Evolutionary conservation across 92 coral and sea anemone genomes (phyloP).

Genomic region (Desmophyllum pertusum): DNA sequence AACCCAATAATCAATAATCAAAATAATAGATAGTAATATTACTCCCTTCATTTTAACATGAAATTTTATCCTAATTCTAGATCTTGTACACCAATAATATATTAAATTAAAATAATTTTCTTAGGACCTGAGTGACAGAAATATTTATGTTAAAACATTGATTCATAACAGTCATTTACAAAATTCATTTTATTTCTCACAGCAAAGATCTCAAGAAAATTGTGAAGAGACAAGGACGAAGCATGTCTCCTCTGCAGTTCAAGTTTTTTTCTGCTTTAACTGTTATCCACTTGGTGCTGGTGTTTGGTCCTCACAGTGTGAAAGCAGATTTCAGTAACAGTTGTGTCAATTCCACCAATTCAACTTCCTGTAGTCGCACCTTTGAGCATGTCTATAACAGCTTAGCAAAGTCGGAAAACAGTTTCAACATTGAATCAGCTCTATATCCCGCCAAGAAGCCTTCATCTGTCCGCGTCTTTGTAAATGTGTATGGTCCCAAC

Average conservation of each 20-base stretch:
- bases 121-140: no score
- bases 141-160: no score
- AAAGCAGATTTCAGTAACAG: neutral
- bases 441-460: conserved; percentile 11
- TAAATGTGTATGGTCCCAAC: neutral
- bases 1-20: no score
- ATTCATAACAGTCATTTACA: no score
- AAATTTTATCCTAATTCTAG: no score
- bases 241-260: neutral
- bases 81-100: no score
- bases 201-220: no score
- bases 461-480: conserved; percentile 6
- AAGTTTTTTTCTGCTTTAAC: no score
- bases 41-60: no score
- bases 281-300: neutral
- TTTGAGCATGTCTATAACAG: conserved; percentile 9
- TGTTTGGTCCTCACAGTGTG: neutral
- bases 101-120: no score
- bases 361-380: neutral
- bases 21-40: no score
- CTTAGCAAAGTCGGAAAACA: neutral
- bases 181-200: no score
- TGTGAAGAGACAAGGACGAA: neutral
- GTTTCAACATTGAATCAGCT: conserved; percentile 5
- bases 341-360: neutral